phyloP scores from a whole-genome alignment of 92 coral and sea anemone species.

The Parazoanthus swiftii region DNA sequence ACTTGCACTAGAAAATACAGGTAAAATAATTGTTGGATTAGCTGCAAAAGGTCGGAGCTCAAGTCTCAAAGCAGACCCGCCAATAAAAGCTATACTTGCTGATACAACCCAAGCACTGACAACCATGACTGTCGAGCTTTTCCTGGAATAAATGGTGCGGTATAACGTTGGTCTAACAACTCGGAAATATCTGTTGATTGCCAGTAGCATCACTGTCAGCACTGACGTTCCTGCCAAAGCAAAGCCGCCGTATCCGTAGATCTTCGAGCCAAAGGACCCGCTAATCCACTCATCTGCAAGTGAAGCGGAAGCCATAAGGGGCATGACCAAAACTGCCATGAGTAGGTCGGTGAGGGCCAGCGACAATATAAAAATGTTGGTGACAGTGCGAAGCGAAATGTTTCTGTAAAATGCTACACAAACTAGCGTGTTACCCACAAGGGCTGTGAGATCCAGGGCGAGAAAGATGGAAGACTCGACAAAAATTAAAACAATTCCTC shows the following conservation, averaged over 20 bases:
- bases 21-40: not conserved
- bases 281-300: not conserved
- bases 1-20: not conserved
- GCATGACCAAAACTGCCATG: no score
- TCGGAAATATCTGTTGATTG: no score
- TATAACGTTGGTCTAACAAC: no score
- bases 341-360: no score
- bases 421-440: not conserved
- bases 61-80: not conserved
- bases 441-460: not conserved
- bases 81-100: not conserved
- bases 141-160: not conserved
- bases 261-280: not conserved
- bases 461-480: not conserved
- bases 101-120: not conserved
- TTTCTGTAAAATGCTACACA: no score
- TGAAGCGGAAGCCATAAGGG: not conserved
- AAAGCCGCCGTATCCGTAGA: not conserved
- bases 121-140: not conserved
- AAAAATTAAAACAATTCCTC: no score
- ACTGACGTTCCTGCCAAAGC: no score
- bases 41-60: not conserved
- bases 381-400: no score
- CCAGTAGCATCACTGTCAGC: no score
- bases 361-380: no score